These are phyloP conservation scores for Conus ventricosus DNA, from an alignment of 1,140 invertebrate species.

Conservation along the genomic window DNA sequence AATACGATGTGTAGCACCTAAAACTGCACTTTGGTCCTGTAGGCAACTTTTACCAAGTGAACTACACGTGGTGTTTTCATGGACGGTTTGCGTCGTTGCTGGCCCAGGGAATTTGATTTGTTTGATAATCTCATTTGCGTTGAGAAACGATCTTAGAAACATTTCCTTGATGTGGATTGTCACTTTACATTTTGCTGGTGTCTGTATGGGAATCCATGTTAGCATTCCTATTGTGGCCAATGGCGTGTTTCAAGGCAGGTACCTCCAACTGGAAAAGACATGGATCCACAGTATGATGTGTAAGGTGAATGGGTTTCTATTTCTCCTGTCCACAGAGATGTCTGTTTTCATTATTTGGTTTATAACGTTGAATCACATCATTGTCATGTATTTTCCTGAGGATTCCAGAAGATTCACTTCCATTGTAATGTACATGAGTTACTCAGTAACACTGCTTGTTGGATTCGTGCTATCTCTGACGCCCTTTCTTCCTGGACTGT, in stretches of 20 bases:
- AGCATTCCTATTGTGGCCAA: slow-evolving; percentile 25
- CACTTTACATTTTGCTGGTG: slow-evolving; percentile 38
- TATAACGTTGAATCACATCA: slow-evolving; percentile 50
- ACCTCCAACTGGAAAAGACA: slow-evolving; percentile 13
- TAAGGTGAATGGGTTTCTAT: slow-evolving; percentile 33
- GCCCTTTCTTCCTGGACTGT: slow-evolving; percentile 24
- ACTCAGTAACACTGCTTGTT: slow-evolving; percentile 12
- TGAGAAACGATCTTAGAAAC: neutral
- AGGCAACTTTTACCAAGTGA: slow-evolving; percentile 41
- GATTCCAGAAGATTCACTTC: no score
- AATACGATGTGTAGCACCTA: slow-evolving; percentile 17
- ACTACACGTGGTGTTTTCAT: slow-evolving; percentile 38
- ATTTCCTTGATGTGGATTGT: slow-evolving; percentile 49
- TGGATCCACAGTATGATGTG: slow-evolving; percentile 29
- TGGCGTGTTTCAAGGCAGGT: slow-evolving; percentile 50
- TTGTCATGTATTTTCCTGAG: neutral
- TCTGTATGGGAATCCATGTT: slow-evolving; percentile 33
- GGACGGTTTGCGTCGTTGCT: slow-evolving; percentile 45
- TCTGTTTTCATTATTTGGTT: slow-evolving; percentile 35
- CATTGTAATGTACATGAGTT: neutral
- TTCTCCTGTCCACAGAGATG: slow-evolving; percentile 34
- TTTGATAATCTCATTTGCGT: slow-evolving; percentile 2
- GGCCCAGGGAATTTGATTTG: slow-evolving; percentile 48
- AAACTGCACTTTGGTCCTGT: slow-evolving; percentile 50
- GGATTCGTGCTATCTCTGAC: neutral